Evolutionary conservation across 2,797 vertebrate genomes (phyloP).

Genomic region (Hoplostethus atlanticus): DNA sequence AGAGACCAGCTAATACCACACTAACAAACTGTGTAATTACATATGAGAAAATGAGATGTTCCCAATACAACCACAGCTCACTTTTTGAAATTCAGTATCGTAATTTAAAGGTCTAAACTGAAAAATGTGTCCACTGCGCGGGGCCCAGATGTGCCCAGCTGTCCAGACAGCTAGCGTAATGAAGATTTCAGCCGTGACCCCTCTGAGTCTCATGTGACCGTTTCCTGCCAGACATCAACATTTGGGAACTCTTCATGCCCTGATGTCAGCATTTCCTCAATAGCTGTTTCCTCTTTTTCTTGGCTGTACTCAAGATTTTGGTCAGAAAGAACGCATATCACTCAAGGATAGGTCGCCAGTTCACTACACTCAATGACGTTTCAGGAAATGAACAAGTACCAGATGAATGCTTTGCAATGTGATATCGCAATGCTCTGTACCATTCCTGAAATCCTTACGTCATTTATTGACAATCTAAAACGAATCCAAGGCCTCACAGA

Average conservation of each 20-base stretch:
- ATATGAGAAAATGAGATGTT: too few relatives aligned
- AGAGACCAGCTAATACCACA: neutral
- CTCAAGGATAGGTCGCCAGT: neutral
- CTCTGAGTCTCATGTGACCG: conserved; percentile 42
- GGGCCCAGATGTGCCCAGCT: neutral
- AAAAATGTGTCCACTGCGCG: neutral
- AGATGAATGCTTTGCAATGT: neutral
- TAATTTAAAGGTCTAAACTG: neutral
- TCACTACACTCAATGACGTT: neutral
- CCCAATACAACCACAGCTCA: too few relatives aligned
- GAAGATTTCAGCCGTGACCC: conserved; percentile 8
- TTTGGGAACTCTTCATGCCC: conserved; percentile 25
- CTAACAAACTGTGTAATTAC: too few relatives aligned
- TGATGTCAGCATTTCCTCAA: conserved; percentile 43
- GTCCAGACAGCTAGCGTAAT: conserved; percentile 4
- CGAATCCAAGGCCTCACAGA: neutral
- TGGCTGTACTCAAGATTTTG: conserved; percentile 24
- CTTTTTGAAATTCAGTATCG: neutral
- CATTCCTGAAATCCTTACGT: neutral
- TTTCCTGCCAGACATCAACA: conserved; percentile 53
- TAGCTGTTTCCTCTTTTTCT: conserved; percentile 40
- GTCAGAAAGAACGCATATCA: neutral
- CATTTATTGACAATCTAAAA: neutral
- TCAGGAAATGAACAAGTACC: neutral
- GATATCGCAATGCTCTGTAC: neutral